Evolutionary conservation across 2,888 invertebrate genomes (phyloP).

Genomic region (Ephialtes manifestator): DNA sequence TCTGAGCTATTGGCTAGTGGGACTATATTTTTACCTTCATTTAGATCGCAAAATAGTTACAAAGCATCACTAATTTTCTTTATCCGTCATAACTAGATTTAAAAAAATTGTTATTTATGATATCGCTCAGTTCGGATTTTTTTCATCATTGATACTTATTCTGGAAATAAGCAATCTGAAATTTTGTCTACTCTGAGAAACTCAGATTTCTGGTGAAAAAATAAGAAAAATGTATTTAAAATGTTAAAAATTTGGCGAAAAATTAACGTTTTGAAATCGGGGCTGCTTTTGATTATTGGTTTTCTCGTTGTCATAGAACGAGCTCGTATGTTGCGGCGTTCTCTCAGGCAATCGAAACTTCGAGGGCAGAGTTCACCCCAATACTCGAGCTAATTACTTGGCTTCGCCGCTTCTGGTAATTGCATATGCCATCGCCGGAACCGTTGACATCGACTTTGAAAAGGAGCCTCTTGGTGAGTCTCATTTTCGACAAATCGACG

Average conservation of each 20-base stretch:
- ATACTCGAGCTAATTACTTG: slow-evolving; percentile 98
- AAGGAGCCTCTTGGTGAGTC: slow-evolving; percentile 92
- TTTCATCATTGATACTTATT: no score
- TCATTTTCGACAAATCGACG: not conserved
- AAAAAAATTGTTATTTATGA: no score
- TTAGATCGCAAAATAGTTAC: no score
- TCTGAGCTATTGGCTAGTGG: no score
- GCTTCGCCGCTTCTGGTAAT: slow-evolving; percentile 99
- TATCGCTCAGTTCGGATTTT: no score
- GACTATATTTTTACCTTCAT: no score
- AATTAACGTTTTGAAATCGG: no score
- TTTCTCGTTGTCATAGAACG: slow-evolving; percentile 88
- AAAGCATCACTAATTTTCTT: no score
- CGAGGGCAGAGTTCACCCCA: slow-evolving; percentile 98
- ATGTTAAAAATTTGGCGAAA: not conserved
- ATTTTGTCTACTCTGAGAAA: no score
- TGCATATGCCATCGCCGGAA: slow-evolving; percentile 98
- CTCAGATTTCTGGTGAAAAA: no score
- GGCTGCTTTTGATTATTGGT: not conserved
- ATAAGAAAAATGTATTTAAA: not conserved
- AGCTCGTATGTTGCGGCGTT: slow-evolving; percentile 97
- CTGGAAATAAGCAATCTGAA: no score
- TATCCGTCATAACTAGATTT: no score
- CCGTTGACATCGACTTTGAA: slow-evolving; percentile 97
- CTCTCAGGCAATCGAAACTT: slow-evolving; percentile 99